Conservation (phyloP, 1,140 invertebrate species). For the Phortica variegata region DNA sequence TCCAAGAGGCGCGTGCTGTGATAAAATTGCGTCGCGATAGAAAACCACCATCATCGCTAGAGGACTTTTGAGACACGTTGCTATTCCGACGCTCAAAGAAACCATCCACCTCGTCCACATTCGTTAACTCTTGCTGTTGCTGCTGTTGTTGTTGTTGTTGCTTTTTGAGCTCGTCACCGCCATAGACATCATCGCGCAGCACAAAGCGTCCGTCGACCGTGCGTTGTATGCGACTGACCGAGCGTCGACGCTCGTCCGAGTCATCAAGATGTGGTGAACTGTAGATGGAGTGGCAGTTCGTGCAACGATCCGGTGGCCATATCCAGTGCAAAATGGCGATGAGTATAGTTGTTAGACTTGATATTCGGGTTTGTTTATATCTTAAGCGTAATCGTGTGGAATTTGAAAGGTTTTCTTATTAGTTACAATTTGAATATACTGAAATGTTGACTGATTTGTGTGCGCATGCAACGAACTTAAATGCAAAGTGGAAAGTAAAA, state of each 20-base stretch:
- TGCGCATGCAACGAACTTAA: too few relatives aligned
- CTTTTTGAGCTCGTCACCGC: constrained; percentile 6
- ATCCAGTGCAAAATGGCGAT: constrained; percentile 65
- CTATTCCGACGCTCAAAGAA: constrained; percentile 64
- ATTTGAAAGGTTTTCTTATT: background rate
- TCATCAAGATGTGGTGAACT: constrained; percentile 42
- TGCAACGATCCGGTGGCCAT: constrained; percentile 68
- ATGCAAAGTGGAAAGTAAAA: too few relatives aligned
- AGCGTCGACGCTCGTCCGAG: constrained; percentile 18
- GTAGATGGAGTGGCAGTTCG: constrained; percentile 57
- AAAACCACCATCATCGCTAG: constrained; percentile 83
- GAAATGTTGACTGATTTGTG: too few relatives aligned
- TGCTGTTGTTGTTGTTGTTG: constrained; percentile 22
- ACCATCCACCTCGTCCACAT: constrained; percentile 36
- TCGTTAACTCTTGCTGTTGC: too few relatives aligned
- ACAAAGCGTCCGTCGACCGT: constrained; percentile 74
- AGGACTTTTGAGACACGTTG: constrained; percentile 65
- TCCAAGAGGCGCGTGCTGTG: constrained; percentile 65
- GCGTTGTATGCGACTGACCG: constrained; percentile 65
- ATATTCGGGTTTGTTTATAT: constrained; percentile 91
- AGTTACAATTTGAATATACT: too few relatives aligned
- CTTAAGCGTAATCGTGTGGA: constrained; percentile 59
- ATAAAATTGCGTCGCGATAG: constrained; percentile 60
- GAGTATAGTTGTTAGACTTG: constrained; percentile 77
- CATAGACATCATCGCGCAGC: constrained; percentile 44